Base-by-base conservation (phyloP, 2,113 vertebrate species). In the Bungarus multicinctus region DNA sequence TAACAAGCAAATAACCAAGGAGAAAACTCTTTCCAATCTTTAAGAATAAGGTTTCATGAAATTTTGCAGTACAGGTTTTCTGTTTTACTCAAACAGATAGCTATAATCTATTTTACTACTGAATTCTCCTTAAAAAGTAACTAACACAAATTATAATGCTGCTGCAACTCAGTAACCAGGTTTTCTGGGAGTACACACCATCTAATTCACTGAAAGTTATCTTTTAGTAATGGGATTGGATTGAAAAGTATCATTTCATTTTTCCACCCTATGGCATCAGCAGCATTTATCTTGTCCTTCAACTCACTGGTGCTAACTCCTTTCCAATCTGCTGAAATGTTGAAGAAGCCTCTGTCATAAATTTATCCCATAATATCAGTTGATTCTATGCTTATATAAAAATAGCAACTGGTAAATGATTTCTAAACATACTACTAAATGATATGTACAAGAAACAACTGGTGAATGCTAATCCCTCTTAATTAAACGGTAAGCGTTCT, bases 71-170 rank as follows among this genome's bases (percentile, higher is more conserved):
- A 89, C 0, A 90, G 39, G 12, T 89, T 11, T 39, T 93, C 60
- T 3, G 0, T 50, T 54, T 90, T 90, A 91, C 2, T n/a, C 22
- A 90, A 45, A 74, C 18, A 74, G 30, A 74, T 18, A 74, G 69
- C 16, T 74, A 74, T 34, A 74, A 34, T 74, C 3, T 52, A 58
- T 93, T 87, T 27, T 52, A 87, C 11, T 87, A 53, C 50, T 92
- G n/a, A 34, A 5, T 34, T 74, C 5, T 74, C 87, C 85, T 43
- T 39, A 93, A 91, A 91, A 94, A 54, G 57, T 87, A 93, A 95
- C 91, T 90, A 89, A 93, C 43, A 89, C 34, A 95, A 90, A 94
- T 87, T 90, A 93, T 90, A 85, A 69, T 93, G 94, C 89, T 93
- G 16, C 90, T 93, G n/a, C n/a, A 34, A 34, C n/a, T 34, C n/a